These are phyloP conservation scores for Harpagifer antarcticus DNA, from an alignment of 2,797 vertebrate genomes.

Conservation along the genomic window DNA sequence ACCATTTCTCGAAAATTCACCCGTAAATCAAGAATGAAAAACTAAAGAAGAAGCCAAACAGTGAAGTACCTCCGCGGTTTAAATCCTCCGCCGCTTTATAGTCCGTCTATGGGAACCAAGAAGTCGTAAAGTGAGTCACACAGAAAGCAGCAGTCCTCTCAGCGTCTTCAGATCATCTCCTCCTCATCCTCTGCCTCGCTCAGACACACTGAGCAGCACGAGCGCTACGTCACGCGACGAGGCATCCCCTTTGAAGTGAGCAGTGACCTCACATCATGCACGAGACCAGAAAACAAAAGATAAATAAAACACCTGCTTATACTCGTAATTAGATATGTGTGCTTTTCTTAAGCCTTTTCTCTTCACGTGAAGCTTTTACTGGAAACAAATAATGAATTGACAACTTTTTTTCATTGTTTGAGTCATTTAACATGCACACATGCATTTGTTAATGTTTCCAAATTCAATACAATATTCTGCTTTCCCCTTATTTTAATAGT, in stretches of 20 bases:
- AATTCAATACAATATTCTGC: not conserved
- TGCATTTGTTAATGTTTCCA: not conserved
- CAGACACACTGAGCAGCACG: slow-evolving; percentile 28
- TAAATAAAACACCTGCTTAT: not conserved
- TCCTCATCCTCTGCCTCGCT: slow-evolving; percentile 53
- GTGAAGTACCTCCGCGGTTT: not conserved
- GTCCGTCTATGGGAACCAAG: not conserved
- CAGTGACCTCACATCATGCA: slow-evolving; percentile 18
- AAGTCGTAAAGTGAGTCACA: slow-evolving; percentile 50
- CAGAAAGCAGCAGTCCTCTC: slow-evolving; percentile 42
- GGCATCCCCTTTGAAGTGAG: slow-evolving; percentile 66
- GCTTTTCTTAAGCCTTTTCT: not conserved
- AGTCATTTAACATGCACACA: not conserved
- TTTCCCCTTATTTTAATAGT: not conserved
- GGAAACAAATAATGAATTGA: too few species aligned
- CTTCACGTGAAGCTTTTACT: not conserved
- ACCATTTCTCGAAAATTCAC: not conserved
- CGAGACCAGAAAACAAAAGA: not conserved
- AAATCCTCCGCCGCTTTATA: not conserved
- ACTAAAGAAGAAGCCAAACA: too few species aligned
- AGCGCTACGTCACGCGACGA: slow-evolving; percentile 73
- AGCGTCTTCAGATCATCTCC: slow-evolving; percentile 52
- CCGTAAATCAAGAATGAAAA: not conserved
- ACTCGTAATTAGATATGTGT: not conserved
- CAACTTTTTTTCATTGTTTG: not conserved